A percentile compares a stretch with the other conserved stretches of the same genome.
phyloP scores from a whole-genome alignment of 2,797 vertebrate species.

The Chloroceryle inda region DNA sequence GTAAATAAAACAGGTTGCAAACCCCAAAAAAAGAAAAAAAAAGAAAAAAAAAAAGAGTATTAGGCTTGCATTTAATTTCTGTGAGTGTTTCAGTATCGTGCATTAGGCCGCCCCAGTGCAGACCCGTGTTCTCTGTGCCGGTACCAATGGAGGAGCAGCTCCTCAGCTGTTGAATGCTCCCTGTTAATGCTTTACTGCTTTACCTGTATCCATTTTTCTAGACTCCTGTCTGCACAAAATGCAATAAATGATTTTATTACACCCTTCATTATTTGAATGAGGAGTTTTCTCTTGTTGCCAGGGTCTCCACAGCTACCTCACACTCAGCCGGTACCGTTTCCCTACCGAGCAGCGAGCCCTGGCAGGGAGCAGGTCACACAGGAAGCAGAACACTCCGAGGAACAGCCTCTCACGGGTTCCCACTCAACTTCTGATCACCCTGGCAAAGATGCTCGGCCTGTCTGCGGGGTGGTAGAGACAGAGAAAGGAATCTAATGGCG shows the following conservation, averaged over 20 bases:
- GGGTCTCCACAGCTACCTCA: background rate
- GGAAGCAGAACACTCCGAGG: background rate
- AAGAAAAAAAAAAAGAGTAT: constrained; percentile 50
- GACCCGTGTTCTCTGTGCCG: constrained; percentile 89
- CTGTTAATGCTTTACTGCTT: constrained; percentile 95
- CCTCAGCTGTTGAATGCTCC: constrained; percentile 94
- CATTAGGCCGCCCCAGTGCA: constrained; percentile 71
- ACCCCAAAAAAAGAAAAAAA: constrained; percentile 60
- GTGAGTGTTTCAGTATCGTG: constrained; percentile 91
- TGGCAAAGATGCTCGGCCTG: background rate
- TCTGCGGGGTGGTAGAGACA: fast-evolving
- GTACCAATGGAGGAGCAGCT: constrained; percentile 90
- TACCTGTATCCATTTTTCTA: constrained; percentile 96
- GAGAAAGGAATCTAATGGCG: background rate
- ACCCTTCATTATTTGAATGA: constrained; percentile 73
- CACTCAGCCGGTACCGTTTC: background rate
- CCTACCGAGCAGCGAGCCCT: background rate
- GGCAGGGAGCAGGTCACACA: background rate
- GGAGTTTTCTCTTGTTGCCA: constrained; percentile 27
- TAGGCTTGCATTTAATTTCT: constrained; percentile 90
- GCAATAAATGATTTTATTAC: constrained; percentile 99
- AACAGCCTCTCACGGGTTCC: background rate
- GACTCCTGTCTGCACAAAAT: constrained; percentile 99
- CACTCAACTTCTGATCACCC: background rate
- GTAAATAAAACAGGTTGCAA: constrained; percentile 83